Evolutionary conservation across 2,113 vertebrate genomes (phyloP).

Genomic region (Hemiprocne comata): DNA sequence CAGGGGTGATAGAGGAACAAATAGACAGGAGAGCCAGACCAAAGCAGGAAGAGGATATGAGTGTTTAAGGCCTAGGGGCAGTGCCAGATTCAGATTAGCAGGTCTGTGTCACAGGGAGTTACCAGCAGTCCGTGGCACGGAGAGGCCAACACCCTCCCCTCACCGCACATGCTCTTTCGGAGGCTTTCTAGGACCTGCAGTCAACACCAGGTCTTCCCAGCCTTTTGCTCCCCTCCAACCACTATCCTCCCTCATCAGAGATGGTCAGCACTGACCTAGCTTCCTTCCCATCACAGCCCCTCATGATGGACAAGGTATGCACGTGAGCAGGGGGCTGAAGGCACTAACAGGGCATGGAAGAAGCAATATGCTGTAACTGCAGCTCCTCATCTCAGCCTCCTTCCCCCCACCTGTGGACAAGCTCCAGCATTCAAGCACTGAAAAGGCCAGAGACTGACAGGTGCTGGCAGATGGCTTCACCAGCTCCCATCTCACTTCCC

Average conservation of each 20-base stretch:
- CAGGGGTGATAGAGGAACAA: not conserved
- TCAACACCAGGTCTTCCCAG: not conserved
- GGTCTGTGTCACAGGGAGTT: not conserved
- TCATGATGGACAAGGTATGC: accelerated
- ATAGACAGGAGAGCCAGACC: not conserved
- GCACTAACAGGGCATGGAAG: not conserved
- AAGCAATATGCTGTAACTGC: accelerated
- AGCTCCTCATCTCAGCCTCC: not conserved
- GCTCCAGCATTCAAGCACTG: not conserved
- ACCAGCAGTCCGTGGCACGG: not conserved
- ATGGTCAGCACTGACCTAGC: not conserved
- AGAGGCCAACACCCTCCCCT: not conserved
- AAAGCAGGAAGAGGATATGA: not conserved
- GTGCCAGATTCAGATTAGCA: not conserved
- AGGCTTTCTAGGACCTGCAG: not conserved
- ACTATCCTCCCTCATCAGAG: not conserved
- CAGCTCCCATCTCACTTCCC: not conserved
- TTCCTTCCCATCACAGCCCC: not conserved
- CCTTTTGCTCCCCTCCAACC: not conserved
- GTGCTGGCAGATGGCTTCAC: not conserved
- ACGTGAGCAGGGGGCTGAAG: accelerated
- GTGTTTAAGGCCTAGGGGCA: not conserved
- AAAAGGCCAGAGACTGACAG: not conserved
- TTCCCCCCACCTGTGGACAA: accelerated
- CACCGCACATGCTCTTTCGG: accelerated